Base-by-base conservation (phyloP, 2,113 vertebrate genomes). In the Mystacornis crossleyi region DNA sequence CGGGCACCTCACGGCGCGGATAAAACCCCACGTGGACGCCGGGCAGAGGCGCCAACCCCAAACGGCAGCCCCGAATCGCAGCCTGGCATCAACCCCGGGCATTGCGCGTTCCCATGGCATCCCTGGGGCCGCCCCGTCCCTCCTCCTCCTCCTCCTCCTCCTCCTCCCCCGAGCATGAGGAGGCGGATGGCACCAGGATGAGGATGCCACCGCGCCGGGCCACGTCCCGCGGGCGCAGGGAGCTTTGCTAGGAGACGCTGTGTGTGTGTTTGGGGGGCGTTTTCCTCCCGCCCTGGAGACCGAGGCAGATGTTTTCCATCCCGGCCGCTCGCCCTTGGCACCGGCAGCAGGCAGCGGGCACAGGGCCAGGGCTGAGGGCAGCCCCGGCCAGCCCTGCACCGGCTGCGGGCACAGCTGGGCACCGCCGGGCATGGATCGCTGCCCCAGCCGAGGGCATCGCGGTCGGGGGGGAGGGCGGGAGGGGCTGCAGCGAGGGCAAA, bases 1-100 rank as follows among this genome's bases (percentile, higher is more conserved):
- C 14, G 19, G 14, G 10, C 42, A 8, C 51, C 40, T 33, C 28
- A 0, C 0, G 9, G 34, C 66, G 1, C 0, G 0, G 28, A 5
- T 1, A 0, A 21, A 66, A 51, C 43, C 1, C 4, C 51, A 7
- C 9, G 7, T 1, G 54, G 28, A 1, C 1, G 0, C 0, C 0
- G 70, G 42, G 77, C n/a, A 19, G 62, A 24, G 36, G 53, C 9
- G 31, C 36, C 73, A 33, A 13, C 12, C 42, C 21, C 4, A 1
- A 58, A n/a, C 3, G 4, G 26, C 72, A 28, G 29, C 51, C 12
- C 28, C 12, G 8, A 10, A 17, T 3, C 6, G 8, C 78, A 3
- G 47, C 42, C 43, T 66, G 85, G 81, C 86, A 83, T 71, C 89
- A 17, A 14, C n/a, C 20, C 25, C 55, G 10, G 66, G 54, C 12